Evolutionary conservation across 2,888 invertebrate species (phyloP).

Genomic region (Lasioglossum figueresi): DNA sequence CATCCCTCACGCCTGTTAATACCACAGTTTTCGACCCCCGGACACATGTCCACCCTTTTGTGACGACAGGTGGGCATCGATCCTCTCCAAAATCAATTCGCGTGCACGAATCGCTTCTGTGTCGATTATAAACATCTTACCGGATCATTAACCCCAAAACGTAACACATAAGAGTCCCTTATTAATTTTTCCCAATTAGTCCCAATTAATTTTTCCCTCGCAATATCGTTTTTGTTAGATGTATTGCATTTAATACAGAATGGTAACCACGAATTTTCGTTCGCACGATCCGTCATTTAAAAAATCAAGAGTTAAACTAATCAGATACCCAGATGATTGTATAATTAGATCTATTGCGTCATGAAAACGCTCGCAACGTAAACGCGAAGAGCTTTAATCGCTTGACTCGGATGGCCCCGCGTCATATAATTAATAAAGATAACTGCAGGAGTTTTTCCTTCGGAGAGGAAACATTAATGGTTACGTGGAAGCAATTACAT

Average conservation of each 20-base stretch:
- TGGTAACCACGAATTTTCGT: background rate
- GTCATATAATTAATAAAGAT: background rate
- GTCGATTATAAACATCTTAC: background rate
- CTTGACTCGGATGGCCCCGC: background rate
- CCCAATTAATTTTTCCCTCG: too few relatives aligned
- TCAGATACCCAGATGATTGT: background rate
- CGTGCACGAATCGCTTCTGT: background rate
- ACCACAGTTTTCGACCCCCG: conserved; percentile 36
- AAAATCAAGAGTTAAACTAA: background rate
- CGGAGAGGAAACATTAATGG: background rate
- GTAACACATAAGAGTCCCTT: background rate
- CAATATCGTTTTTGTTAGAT: too few relatives aligned
- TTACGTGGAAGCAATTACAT: background rate
- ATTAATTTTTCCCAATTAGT: too few relatives aligned
- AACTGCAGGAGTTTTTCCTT: background rate
- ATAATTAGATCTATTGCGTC: background rate
- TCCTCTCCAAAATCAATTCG: conserved; percentile 23
- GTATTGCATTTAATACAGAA: too few relatives aligned
- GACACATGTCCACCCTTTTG: conserved; percentile 53
- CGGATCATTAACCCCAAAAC: background rate
- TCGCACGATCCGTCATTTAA: background rate
- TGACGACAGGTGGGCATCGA: conserved; percentile 54
- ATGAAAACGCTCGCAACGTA: background rate
- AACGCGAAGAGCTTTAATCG: background rate
- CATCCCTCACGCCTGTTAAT: conserved; percentile 57